Evolutionary conservation across 2,797 vertebrate genomes (phyloP).

Genomic region (Pangasius larnaudii): DNA sequence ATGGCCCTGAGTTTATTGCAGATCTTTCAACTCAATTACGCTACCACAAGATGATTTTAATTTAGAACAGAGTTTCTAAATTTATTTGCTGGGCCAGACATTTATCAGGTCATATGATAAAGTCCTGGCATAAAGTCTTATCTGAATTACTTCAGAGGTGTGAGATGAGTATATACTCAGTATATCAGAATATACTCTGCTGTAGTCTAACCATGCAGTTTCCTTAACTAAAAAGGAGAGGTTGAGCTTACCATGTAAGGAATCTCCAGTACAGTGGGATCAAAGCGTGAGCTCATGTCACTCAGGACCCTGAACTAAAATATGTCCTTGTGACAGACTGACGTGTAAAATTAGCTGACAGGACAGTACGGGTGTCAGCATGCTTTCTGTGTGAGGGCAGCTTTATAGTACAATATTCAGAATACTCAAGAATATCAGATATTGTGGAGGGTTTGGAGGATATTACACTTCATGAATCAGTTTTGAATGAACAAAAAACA

Average conservation of each 20-base stretch:
- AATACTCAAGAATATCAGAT: not conserved
- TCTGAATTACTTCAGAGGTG: not conserved
- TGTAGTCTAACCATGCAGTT: not conserved
- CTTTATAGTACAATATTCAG: not conserved
- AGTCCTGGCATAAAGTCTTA: not conserved
- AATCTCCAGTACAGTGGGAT: slow-evolving; percentile 17
- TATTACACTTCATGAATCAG: not conserved
- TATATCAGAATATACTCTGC: not conserved
- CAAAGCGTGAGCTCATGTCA: slow-evolving; percentile 1
- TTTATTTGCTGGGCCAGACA: not conserved
- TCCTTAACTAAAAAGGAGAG: not conserved
- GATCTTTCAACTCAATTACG: not conserved
- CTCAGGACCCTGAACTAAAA: slow-evolving; percentile 6
- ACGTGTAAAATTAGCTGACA: slow-evolving; percentile 41
- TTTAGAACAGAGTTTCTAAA: not conserved
- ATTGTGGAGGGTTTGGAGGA: not conserved
- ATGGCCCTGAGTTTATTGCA: not conserved
- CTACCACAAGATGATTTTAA: not conserved
- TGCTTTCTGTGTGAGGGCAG: not conserved
- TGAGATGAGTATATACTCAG: not conserved
- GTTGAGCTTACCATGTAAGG: slow-evolving; percentile 32
- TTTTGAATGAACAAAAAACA: not conserved
- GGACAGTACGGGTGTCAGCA: slow-evolving; percentile 29
- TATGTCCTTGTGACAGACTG: slow-evolving; percentile 17
- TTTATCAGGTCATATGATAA: not conserved